phyloP scores from a whole-genome alignment of 2,888 invertebrate species.

The Heliconius ismenius region DNA sequence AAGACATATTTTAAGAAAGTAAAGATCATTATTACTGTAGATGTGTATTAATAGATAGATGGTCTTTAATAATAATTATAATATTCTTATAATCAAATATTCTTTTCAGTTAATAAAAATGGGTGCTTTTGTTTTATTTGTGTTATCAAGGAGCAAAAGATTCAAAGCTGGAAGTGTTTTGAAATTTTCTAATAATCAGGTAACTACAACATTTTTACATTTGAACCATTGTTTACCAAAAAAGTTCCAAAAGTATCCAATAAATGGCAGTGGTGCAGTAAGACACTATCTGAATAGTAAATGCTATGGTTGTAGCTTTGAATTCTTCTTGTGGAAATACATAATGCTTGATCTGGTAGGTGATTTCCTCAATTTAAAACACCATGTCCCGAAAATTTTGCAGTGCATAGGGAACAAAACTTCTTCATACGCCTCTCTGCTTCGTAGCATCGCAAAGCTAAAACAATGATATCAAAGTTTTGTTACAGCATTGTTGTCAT shows the following conservation, averaged over 20 bases:
- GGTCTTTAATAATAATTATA: background rate
- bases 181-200: slow-evolving; percentile 92
- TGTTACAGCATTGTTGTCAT: slow-evolving; percentile 6
- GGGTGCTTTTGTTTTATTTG: slow-evolving; percentile 86
- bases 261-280: background rate
- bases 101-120: slow-evolving; percentile 82
- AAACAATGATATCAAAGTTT: background rate
- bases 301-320: too few species aligned
- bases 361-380: too few species aligned
- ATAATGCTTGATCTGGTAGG: too few species aligned
- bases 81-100: slow-evolving; percentile 20
- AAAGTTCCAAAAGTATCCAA: background rate
- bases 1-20: too few species aligned
- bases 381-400: too few species aligned
- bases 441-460: too few species aligned
- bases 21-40: too few species aligned
- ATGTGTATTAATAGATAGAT: background rate
- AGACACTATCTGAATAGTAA: background rate
- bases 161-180: slow-evolving; percentile 93
- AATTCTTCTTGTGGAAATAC: too few species aligned
- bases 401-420: too few species aligned
- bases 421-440: too few species aligned
- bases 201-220: slow-evolving; percentile 56
- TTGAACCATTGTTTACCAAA: background rate
- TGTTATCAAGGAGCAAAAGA: slow-evolving; percentile 89